Evolutionary conservation across 2,113 vertebrate species (phyloP).

Genomic region (Microtus richardsoni): DNA sequence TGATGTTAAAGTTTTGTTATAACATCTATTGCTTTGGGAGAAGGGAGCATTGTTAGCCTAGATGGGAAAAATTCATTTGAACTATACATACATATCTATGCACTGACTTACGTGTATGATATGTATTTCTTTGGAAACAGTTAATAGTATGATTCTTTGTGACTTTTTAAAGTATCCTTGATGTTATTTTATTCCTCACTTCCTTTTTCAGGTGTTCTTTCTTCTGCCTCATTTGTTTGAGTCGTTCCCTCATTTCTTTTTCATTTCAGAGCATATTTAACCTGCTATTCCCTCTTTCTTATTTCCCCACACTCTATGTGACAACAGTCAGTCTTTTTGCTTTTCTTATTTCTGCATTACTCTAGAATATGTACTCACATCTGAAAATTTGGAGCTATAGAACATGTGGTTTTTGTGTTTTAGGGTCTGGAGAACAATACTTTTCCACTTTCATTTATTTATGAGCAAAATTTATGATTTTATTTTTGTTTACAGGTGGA

Average conservation of each 20-base stretch:
- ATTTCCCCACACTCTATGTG: no score
- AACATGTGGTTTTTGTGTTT: not conserved
- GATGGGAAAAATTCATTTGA: no score
- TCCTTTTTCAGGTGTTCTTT: not conserved
- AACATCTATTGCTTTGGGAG: no score
- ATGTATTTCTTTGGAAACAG: no score
- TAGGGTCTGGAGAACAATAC: not conserved
- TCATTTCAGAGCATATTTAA: not conserved
- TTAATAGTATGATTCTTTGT: not conserved
- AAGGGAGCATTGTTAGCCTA: no score
- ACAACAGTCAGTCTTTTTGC: no score
- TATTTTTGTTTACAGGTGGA: not conserved
- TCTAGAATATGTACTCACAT: no score
- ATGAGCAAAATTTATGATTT: not conserved
- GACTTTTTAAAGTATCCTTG: not conserved
- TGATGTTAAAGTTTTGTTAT: no score
- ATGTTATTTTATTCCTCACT: not conserved
- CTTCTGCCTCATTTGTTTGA: not conserved
- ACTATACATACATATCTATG: no score
- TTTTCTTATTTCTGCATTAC: no score
- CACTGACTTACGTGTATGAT: no score
- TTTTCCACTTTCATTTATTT: not conserved
- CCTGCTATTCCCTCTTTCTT: not conserved
- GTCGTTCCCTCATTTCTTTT: not conserved
- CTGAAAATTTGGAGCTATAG: not conserved